Percentiles rank a stretch among this genome's conserved stretches.
Conservation (phyloP, 64 coral and sea anemone species). For the Hydrozoanthus tunicans region DNA sequence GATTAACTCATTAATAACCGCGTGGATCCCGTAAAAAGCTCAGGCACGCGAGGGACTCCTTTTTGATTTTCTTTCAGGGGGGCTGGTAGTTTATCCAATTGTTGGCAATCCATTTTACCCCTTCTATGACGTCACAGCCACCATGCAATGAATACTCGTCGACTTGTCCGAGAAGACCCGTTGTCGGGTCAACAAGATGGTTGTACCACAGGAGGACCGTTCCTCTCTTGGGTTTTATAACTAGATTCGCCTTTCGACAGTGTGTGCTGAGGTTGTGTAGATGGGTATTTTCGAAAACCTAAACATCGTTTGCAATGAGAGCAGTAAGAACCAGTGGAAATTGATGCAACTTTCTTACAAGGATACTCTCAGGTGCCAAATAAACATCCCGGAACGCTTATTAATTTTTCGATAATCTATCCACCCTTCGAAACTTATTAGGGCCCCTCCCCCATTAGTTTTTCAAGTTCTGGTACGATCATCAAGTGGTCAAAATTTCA, state of each 20-base stretch:
- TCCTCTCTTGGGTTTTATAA: slow-evolving; percentile 44
- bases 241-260: slow-evolving; percentile 37
- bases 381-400: too few relatives aligned
- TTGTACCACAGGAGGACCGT: slow-evolving; percentile 40
- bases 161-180: slow-evolving; percentile 16
- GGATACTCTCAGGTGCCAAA: neutral
- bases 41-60: too few relatives aligned
- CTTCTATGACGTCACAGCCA: slow-evolving; percentile 40
- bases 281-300: slow-evolving; percentile 13
- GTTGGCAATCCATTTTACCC: slow-evolving; percentile 43
- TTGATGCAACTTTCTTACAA: neutral
- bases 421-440: too few relatives aligned
- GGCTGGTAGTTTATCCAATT: slow-evolving; percentile 37
- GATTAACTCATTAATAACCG: too few relatives aligned
- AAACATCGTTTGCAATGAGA: neutral
- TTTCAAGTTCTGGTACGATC: too few relatives aligned
- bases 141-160: slow-evolving; percentile 49
- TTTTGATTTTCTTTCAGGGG: neutral
- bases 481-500: too few relatives aligned
- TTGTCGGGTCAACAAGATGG: slow-evolving; percentile 26
- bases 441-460: too few relatives aligned
- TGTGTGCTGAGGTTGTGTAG: slow-evolving; percentile 42
- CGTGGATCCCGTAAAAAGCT: too few relatives aligned
- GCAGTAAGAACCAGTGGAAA: neutral
- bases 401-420: too few relatives aligned